Conservation (phyloP, 2,113 vertebrate genomes). For the Blennius ocellaris region DNA sequence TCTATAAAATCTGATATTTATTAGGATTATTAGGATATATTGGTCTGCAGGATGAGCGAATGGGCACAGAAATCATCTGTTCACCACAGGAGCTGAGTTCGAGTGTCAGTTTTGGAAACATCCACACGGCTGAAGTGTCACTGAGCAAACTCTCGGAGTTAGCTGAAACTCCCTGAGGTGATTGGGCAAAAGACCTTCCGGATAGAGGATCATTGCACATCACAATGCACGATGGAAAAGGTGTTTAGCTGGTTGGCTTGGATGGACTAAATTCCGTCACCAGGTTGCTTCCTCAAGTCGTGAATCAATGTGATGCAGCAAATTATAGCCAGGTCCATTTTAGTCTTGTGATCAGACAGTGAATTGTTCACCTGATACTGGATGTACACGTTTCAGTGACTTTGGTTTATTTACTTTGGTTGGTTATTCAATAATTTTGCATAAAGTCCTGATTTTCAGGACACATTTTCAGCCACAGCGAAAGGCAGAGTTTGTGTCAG, state of each 20-base stretch:
- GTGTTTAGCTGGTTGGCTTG: constrained; percentile 12
- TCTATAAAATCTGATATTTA: constrained; percentile 45
- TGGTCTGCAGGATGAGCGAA: constrained; percentile 21
- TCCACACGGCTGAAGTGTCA: constrained; percentile 28
- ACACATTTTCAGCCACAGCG: no score
- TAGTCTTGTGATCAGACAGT: constrained; percentile 15
- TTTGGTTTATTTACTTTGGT: neutral
- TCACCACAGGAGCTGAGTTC: constrained; percentile 5
- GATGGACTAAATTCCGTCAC: constrained; percentile 25
- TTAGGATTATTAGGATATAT: constrained; percentile 49
- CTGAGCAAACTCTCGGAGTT: constrained; percentile 34
- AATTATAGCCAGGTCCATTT: neutral
- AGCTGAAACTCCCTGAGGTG: constrained; percentile 5
- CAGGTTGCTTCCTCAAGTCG: constrained; percentile 20
- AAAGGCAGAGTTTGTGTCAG: neutral
- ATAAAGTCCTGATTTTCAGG: neutral
- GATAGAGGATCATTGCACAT: constrained; percentile 38
- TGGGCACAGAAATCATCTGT: constrained; percentile 27
- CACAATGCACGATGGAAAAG: constrained; percentile 19
- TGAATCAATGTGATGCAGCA: constrained; percentile 11
- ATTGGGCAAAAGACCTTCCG: constrained; percentile 4
- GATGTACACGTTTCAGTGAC: neutral
- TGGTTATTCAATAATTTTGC: neutral
- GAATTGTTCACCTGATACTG: constrained; percentile 6
- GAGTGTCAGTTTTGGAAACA: constrained; percentile 31